A percentile compares a stretch with the other conserved stretches of the same genome.
Conservation (phyloP, 2,797 vertebrate genomes). For the Amniataba percoides region DNA sequence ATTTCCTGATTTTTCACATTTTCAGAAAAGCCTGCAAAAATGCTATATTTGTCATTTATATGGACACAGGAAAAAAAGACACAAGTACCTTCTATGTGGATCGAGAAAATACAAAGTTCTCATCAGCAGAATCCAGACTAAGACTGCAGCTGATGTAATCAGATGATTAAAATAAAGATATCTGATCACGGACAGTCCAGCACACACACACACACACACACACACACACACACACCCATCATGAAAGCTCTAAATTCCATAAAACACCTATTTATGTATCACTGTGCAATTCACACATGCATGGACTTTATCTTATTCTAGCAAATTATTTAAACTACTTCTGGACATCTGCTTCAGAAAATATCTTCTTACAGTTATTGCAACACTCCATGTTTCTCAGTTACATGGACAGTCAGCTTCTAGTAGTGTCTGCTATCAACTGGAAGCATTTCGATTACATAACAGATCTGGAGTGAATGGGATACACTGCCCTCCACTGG, state of each 20-base stretch:
- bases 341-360: conserved; percentile 12
- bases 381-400: conserved; percentile 47
- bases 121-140: background rate
- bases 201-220: background rate
- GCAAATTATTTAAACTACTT: conserved; percentile 13
- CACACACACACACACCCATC: background rate
- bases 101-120: background rate
- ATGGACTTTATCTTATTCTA: background rate
- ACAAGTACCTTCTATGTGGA: no score
- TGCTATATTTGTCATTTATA: background rate
- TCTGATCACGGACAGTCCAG: background rate
- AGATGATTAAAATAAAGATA: conserved; percentile 2
- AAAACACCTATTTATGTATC: background rate
- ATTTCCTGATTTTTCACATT: no score
- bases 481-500: conserved; percentile 70
- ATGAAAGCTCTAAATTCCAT: conserved; percentile 9
- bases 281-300: background rate
- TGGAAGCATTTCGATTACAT: conserved; percentile 57
- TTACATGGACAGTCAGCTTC: conserved; percentile 43
- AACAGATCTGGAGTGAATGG: conserved; percentile 47
- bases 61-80: background rate
- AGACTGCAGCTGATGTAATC: conserved; percentile 1
- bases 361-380: conserved; percentile 58
- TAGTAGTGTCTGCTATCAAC: conserved; percentile 51
- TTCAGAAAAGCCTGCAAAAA: background rate